Evolutionary conservation across 2,113 vertebrate genomes (phyloP).

Genomic region (Monarcha castaneiventris): DNA sequence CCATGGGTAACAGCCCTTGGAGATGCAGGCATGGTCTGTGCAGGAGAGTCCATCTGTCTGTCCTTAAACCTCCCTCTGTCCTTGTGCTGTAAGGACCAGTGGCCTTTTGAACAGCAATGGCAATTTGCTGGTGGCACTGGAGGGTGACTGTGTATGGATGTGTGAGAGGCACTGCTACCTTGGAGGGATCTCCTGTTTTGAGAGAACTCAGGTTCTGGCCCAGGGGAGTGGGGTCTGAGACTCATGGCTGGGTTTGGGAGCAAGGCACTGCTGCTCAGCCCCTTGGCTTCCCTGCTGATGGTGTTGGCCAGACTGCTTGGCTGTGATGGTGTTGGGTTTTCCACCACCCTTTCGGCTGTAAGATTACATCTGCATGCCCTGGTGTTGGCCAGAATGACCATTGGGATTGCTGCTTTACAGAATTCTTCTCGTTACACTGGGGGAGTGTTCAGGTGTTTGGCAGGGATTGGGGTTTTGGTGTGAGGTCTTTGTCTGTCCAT

Average conservation of each 20-base stretch:
- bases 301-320: neutral
- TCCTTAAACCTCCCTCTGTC: neutral
- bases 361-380: neutral
- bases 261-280: neutral
- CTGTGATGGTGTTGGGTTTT: neutral
- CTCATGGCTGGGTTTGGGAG: neutral
- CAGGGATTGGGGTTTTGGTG: neutral
- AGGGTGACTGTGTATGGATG: neutral
- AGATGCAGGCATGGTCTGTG: neutral
- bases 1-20: neutral
- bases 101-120: neutral
- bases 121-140: neutral
- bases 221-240: neutral
- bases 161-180: neutral
- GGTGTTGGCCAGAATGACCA: neutral
- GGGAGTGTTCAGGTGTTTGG: neutral
- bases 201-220: neutral
- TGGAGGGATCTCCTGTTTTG: neutral
- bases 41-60: neutral
- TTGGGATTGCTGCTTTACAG: neutral
- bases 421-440: neutral
- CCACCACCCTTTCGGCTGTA: neutral
- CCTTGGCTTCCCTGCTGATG: neutral
- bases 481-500: neutral
- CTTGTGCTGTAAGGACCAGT: neutral